Conservation (phyloP, 2,888 invertebrate genomes). For the Cetonia aurata region DNA sequence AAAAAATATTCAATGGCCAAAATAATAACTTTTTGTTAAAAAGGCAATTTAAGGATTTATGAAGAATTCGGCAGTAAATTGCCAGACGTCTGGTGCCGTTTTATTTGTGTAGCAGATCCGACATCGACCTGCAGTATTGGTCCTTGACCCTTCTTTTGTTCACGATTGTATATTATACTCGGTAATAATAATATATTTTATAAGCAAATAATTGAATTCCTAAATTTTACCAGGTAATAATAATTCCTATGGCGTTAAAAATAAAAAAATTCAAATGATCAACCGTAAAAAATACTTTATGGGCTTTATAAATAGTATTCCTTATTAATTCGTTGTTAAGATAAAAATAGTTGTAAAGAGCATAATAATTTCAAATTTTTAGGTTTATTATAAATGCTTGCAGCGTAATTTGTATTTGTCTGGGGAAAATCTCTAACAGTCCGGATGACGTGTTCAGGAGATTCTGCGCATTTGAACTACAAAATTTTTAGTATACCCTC, state of each 20-base stretch:
- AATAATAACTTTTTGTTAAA: not conserved
- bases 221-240: too few species aligned
- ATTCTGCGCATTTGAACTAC: conserved; percentile 38
- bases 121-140: conserved; percentile 40
- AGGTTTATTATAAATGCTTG: not conserved
- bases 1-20: not conserved
- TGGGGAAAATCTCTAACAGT: conserved; percentile 19
- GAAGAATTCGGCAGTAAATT: conserved; percentile 9
- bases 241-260: too few species aligned
- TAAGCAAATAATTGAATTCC: too few species aligned
- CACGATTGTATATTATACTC: not conserved
- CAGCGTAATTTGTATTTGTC: conserved; percentile 14
- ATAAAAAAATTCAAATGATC: not conserved
- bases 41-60: not conserved
- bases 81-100: conserved; percentile 36
- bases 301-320: too few species aligned
- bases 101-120: conserved; percentile 37
- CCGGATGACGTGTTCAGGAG: conserved; percentile 37
- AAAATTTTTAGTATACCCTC: conserved; percentile 49
- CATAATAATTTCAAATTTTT: not conserved
- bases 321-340: not conserved
- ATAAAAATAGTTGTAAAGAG: not conserved
- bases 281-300: not conserved
- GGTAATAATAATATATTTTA: too few species aligned
- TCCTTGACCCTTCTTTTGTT: conserved; percentile 41